These are phyloP conservation scores for Danio albolineatus DNA, from an alignment of 2,797 vertebrate genomes.

Conservation along the genomic window DNA sequence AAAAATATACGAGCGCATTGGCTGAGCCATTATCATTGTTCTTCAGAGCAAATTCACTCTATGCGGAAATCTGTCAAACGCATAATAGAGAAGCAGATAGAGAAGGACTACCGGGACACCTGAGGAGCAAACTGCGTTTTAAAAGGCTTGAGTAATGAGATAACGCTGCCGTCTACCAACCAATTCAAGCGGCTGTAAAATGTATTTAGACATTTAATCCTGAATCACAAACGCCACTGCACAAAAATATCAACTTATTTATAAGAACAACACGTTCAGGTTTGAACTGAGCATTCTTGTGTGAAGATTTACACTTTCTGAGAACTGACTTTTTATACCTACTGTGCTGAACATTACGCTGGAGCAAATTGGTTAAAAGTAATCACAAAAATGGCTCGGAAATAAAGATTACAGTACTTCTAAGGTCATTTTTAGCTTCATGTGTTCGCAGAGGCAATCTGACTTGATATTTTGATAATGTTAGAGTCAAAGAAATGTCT, in stretches of 20 bases:
- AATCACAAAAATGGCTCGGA: not conserved
- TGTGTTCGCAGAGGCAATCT: not conserved
- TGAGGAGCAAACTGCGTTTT: constrained; percentile 1
- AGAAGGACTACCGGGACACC: not conserved
- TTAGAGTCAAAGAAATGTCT: too few relatives aligned
- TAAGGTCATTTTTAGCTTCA: not conserved
- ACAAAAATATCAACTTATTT: not conserved
- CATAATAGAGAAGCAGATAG: constrained; percentile 11
- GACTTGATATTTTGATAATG: not conserved
- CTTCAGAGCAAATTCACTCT: not conserved
- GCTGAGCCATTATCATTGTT: constrained; percentile 22
- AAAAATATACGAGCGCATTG: constrained; percentile 3
- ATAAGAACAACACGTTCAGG: not conserved
- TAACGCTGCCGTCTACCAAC: not conserved
- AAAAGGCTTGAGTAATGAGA: constrained; percentile 9
- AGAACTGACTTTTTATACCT: not conserved
- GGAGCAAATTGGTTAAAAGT: not conserved
- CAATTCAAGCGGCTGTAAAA: not conserved
- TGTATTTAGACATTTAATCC: not conserved
- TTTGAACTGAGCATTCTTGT: not conserved
- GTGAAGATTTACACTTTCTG: not conserved
- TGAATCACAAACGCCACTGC: constrained; percentile 1
- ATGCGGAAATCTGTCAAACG: constrained; percentile 10
- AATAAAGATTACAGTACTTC: too few relatives aligned
- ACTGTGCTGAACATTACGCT: too few relatives aligned